Percentiles rank a stretch among this genome's conserved stretches.
Conservation (phyloP, 92 coral and sea anemone genomes). For the Zoanthus solanderi region DNA sequence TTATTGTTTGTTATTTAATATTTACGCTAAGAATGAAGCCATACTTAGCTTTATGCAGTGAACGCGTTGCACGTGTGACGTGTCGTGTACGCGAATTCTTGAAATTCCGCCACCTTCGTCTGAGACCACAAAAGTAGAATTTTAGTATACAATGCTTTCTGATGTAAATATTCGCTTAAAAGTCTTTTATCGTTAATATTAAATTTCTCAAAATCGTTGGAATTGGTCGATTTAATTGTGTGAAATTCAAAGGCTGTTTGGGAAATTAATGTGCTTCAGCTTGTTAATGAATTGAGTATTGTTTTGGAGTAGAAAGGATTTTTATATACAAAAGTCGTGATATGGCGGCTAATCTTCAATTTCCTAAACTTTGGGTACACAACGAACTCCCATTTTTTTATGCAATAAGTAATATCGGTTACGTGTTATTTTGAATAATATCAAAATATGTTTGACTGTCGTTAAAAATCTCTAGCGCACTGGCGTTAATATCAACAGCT, state of each 20-base stretch:
- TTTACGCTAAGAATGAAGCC: neutral
- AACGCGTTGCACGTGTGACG: conserved; percentile 24
- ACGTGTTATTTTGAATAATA: too few relatives aligned
- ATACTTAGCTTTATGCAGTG: neutral
- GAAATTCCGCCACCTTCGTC: conserved; percentile 12
- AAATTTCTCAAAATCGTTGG: neutral
- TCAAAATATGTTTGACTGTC: too few relatives aligned
- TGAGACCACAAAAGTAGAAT: neutral
- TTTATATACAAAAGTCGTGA: too few relatives aligned
- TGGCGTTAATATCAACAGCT: too few relatives aligned
- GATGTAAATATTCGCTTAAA: neutral
- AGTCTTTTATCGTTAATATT: neutral
- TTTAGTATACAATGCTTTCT: neutral
- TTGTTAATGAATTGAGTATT: neutral
- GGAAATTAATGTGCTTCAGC: neutral
- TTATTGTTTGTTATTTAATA: neutral
- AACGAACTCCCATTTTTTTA: too few relatives aligned
- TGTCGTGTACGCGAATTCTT: conserved; percentile 11
- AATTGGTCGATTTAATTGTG: neutral
- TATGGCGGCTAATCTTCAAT: too few relatives aligned
- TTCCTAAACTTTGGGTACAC: too few relatives aligned
- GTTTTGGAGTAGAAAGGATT: neutral
- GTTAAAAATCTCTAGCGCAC: too few relatives aligned
- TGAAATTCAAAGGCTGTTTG: neutral
- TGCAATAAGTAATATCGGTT: too few relatives aligned